Base-by-base conservation (phyloP, 2,113 vertebrate species). In the Thalassoma bifasciatum region DNA sequence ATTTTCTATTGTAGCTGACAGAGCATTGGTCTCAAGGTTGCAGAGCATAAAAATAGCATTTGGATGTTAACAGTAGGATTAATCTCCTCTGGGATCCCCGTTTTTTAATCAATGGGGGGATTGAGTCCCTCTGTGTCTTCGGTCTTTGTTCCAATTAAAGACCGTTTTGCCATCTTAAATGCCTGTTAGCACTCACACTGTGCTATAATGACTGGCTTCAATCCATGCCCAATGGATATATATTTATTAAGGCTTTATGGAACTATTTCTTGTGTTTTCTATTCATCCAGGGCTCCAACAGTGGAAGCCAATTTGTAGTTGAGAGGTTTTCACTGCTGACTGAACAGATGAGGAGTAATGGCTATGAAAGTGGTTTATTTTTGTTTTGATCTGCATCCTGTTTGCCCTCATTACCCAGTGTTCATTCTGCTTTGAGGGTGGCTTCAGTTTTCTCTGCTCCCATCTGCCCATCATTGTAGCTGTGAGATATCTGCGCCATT, bases 111-210 rank as follows among this genome's bases (percentile, higher is more conserved):
- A 46, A 66, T 78, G 47, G 24, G 51, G 52, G 68, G 68, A 73
- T 82, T 82, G 2, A 61, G 53, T 67, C 75, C 59, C 70, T 79
- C 38, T 3, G 42, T 73, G 80, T 54, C 36, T 71, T 74, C 61
- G 38, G 67, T 81, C 49, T 36, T 53, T 47, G 52, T 73, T 83
- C 82, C 82, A 88, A 83, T 86, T 88, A 88, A 70, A 83, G 77
- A 73, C 50, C 7, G 46, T 3, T 54, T 58, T 85, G 74, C 76
- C 30, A 38, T 71, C 42, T 64, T 78, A 71, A 83, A 82, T 40
- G 72, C 44, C 50, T 79, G 47, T 77, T 64, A 65, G 75, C 9
- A 13, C 62, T 79, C 53, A 59, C 22, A 70, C 56, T 23, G 75
- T 14, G 4, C 54, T 69, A 54, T 80, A 75, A 82, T 82, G 77